Evolutionary conservation across 2,797 vertebrate species (phyloP), one percentile per base, ranked within the genome.

Genomic region (Mormyrops boulengeri): DNA sequence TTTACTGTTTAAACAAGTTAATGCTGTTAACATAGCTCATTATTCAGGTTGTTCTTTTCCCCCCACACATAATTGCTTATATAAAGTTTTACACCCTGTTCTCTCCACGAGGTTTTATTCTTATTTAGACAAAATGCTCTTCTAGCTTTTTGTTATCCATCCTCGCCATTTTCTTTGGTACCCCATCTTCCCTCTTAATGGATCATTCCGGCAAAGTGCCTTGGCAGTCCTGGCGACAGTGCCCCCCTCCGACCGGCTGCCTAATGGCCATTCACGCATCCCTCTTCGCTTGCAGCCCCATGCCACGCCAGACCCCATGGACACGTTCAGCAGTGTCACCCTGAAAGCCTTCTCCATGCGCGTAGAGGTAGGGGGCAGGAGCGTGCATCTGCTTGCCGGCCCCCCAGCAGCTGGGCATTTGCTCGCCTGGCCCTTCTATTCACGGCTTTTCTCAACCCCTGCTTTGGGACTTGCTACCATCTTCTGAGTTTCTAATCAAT

Each of bases 281-380:
- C 22, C 57, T 94, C 95, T 96, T 95, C 95, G 92, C 91, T 95
- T 94, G 94, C 96, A 99, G 98, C 98, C 97, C 96, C 97, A 99
- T 93, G 96, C 97, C 92, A 96, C 98, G 94, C 96, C 97, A 88
- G 97, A 96, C 92, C 93, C 96, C 4, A 96, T 97, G 30, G 97
- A 98, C 91, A 95, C 97, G 85, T 94, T 95, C 92, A 97, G 96
- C 96, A 97, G 93, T 2, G 96, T 99, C 93, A 98, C 97, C 57
- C 97, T 99, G 93, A 99, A 99, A 96, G 97, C 97, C 94, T 99
- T 97, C 96, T 98, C 96, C 89, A 95, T 95, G 94, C 96, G 95
- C 95, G 94, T 95, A 30, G 98, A 99, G 98, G 98, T 99, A 99
- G 44, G 95, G 91, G 69, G 22, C 89, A 89, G 91, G 69, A 22